A percentile compares a stretch with the other conserved stretches of the same genome.
phyloP scores from a whole-genome alignment of 2,888 invertebrate genomes.

The Melitaea athalia region DNA sequence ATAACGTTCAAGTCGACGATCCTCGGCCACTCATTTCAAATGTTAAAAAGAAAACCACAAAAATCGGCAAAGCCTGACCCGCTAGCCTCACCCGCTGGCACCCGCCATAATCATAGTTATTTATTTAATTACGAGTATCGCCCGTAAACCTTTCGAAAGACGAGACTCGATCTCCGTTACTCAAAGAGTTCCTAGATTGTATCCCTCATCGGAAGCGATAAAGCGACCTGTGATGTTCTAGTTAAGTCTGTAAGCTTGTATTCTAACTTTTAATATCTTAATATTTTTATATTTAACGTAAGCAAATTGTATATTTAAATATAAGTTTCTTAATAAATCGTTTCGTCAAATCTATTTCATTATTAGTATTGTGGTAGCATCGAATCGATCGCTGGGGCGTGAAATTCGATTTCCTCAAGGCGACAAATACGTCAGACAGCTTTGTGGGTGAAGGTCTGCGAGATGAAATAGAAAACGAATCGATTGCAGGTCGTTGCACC shows the following conservation, averaged over 20 bases:
- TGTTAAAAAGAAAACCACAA: constrained; percentile 45
- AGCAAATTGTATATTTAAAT: constrained; percentile 54
- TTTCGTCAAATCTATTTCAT: constrained; percentile 75
- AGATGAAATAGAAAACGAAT: constrained; percentile 59
- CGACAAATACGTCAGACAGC: constrained; percentile 53
- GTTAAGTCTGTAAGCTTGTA: constrained; percentile 49
- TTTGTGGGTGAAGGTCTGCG: constrained; percentile 72
- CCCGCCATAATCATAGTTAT: constrained; percentile 71
- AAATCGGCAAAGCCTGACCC: constrained; percentile 42
- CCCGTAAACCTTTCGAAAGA: constrained; percentile 21
- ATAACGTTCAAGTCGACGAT: constrained; percentile 64
- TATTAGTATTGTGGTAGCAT: constrained; percentile 54
- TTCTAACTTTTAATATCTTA: constrained; percentile 50
- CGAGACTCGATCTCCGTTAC: constrained; percentile 14
- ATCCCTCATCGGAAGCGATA: constrained; percentile 27
- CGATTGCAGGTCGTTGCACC: constrained; percentile 36
- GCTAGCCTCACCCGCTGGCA: constrained; percentile 43
- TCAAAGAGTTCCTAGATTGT: constrained; percentile 28
- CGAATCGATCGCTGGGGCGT: constrained; percentile 58
- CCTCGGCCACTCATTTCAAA: constrained; percentile 47
- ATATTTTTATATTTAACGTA: constrained; percentile 74
- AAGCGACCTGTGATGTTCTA: constrained; percentile 61
- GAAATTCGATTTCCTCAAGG: constrained; percentile 63
- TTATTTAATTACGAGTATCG: constrained; percentile 54
- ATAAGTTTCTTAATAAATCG: constrained; percentile 76